Conservation (phyloP, 2,797 vertebrate genomes). For the Philypnodon macrostomus region DNA sequence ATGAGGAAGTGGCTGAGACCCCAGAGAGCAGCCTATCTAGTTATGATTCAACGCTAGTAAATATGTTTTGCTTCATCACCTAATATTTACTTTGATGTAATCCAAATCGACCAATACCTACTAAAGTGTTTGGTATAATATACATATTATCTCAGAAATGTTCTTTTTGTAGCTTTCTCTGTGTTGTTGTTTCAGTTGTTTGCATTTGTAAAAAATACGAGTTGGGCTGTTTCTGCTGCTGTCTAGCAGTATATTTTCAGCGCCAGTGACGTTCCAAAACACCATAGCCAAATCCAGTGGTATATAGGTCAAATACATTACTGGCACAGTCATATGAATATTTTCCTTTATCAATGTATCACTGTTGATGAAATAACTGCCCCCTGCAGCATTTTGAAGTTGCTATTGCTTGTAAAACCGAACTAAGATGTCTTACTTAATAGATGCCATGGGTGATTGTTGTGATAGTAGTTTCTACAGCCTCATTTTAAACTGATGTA, state of each 20-base stretch:
- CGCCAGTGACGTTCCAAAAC: background rate
- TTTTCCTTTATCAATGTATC: slow-evolving; percentile 3
- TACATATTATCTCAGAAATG: too few species aligned
- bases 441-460: too few species aligned
- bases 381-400: too few species aligned
- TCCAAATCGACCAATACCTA: background rate
- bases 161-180: too few species aligned
- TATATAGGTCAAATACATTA: slow-evolving; percentile 7
- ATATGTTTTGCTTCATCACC: slow-evolving; percentile 1
- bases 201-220: background rate
- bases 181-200: background rate
- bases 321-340: slow-evolving; percentile 12
- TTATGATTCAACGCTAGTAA: slow-evolving; percentile 17
- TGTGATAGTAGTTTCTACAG: too few species aligned
- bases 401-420: too few species aligned
- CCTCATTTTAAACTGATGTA: too few species aligned
- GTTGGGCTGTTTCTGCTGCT: background rate
- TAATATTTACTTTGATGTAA: background rate
- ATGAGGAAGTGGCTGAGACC: slow-evolving; percentile 58
- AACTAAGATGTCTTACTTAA: too few species aligned
- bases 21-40: slow-evolving; percentile 22
- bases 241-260: background rate
- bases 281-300: background rate
- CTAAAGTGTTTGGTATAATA: too few species aligned
- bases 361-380: slow-evolving; percentile 1